Evolutionary conservation across 2,888 invertebrate genomes (phyloP), one percentile per base, ranked within the genome.

Genomic region (Branchellion lobata): DNA sequence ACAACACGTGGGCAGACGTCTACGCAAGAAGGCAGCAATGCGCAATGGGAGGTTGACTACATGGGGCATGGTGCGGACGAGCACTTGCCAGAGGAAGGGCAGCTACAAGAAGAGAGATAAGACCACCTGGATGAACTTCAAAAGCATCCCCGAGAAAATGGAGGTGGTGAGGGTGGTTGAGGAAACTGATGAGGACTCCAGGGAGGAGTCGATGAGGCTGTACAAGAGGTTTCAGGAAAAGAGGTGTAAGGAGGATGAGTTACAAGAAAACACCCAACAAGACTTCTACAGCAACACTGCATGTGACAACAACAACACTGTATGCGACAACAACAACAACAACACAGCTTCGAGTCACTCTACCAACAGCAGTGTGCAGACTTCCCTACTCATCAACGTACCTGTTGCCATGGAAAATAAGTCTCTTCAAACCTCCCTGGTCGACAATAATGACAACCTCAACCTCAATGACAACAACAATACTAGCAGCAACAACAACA

Each of bases 341-440:
- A 69, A 31, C 31, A 27, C 79, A 34, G 24, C 51, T 21, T 24
- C 81, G 18, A 80, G 81, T 14, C 57, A 34, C 31, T 71, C 78
- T 14, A 79, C 57, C 5, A 81, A 82, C 71, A 71, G 76, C 31
- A 76, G 77, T 2, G 75, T 81, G 33, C 82, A 82, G 80, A 82
- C 82, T 21, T 82, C 82, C 3, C 69, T 81, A 18, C 72, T 78
- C 74, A 47, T 71, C 76, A 65, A 78, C 51, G 24, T 73, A n/a
- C 47, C 80, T 53, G 47, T n/a, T 27, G 33, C 40, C 18, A 81
- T 57, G 73, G 80, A 78, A 36, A 81, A 81, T 80, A 80, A 81
- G 33, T 81, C 81, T 0, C 53, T 81, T 68, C 83, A 83, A 78
- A 83, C 83, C 31, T 82, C 82, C 11, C 36, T 80, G 73, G 47